Evolutionary conservation across 2,113 vertebrate species (phyloP), one percentile per base, ranked within the genome.

Genomic region (Nycticryphes semicollaris): DNA sequence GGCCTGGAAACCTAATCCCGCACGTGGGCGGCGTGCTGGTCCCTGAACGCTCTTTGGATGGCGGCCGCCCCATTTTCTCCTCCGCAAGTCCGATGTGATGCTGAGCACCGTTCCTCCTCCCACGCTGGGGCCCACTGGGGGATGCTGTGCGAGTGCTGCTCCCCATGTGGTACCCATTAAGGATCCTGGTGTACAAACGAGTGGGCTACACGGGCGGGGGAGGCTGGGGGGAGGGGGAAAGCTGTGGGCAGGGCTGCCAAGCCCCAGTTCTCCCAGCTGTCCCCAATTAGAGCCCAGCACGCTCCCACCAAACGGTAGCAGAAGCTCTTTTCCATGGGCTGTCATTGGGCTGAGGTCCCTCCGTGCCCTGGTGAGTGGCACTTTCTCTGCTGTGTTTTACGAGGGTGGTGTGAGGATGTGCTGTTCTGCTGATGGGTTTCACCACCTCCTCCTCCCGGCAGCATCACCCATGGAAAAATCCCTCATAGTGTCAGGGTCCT

Each of bases 1-100:
- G 74, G 77, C 21, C 3, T 51, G 89, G 87, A 89, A 90, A 80
- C 62, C 14, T 3, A 24, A 84, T 43, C 37, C 53, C 0, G 14
- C 10, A 15, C 6, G 41, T 84, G 87, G 92, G 68, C 10, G 39
- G 78, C 2, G 3, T 43, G 66, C 41, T 33, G 56, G 13, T 21
- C 69, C 84, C 63, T 3, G 1, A 10, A 12, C 0, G 53, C 41
- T 7, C 54, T 33, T 0, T 20, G 85, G 22, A 27, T 7, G 78
- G 90, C 22, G 2, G 12, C 89, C 0, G 19, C 70, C 45, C 43
- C 3, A 5, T 1, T 70, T 37, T n/a, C 41, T 15, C 6, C 60
- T 45, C 66, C 2, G 25, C 7, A 1, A 22, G 12, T 35, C 48
- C 27, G 0, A 1, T 0, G 4, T 5, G 84, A 31, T 37, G 62